Evolutionary conservation across 2,797 vertebrate genomes (phyloP).

Genomic region (Acanthopagrus latus): DNA sequence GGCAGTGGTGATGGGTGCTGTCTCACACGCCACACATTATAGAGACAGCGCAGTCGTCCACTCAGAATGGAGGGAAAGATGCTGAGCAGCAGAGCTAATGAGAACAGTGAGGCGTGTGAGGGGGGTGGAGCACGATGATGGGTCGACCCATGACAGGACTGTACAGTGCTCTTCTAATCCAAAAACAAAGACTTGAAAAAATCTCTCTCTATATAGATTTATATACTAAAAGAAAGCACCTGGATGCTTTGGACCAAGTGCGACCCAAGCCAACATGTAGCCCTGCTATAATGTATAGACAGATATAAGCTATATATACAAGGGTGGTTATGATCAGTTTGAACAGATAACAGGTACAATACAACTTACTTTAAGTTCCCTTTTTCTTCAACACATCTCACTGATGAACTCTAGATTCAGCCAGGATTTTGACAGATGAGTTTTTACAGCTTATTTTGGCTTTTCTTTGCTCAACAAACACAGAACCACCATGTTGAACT

Average conservation of each 20-base stretch:
- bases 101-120: slow-evolving; percentile 58
- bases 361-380: slow-evolving; percentile 43
- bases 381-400: slow-evolving; percentile 31
- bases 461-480: slow-evolving; percentile 22
- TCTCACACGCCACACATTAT: slow-evolving; percentile 54
- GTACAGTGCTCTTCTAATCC: slow-evolving; percentile 55
- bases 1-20: slow-evolving; percentile 48
- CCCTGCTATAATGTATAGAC: slow-evolving; percentile 43
- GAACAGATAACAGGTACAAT: slow-evolving; percentile 42
- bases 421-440: slow-evolving; percentile 17
- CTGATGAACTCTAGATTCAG: slow-evolving; percentile 16
- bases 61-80: slow-evolving; percentile 56
- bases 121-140: slow-evolving; percentile 33
- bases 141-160: slow-evolving; percentile 54
- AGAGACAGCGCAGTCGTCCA: slow-evolving; percentile 53
- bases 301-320: slow-evolving; percentile 58
- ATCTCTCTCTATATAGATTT: slow-evolving; percentile 2
- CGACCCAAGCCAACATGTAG: slow-evolving; percentile 25
- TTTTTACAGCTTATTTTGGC: slow-evolving; percentile 15
- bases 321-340: slow-evolving; percentile 41
- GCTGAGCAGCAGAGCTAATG: slow-evolving; percentile 59
- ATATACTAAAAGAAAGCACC: slow-evolving; percentile 29
- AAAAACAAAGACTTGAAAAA: slow-evolving; percentile 33
- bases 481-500: slow-evolving; percentile 10
- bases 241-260: slow-evolving; percentile 19